Base-by-base conservation (phyloP, 2,113 vertebrate species). In the Rhinichthys klamathensis region DNA sequence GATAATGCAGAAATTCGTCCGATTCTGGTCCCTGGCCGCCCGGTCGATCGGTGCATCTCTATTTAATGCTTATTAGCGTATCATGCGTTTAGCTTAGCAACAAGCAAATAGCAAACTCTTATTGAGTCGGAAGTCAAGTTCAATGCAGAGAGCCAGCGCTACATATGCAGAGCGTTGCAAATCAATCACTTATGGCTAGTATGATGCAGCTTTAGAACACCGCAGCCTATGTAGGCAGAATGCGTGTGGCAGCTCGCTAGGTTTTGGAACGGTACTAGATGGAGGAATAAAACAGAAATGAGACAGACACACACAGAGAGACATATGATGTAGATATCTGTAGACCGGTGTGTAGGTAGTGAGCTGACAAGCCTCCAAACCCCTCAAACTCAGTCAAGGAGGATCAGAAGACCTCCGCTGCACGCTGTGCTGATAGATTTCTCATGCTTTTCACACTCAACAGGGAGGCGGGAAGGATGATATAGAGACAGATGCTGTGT, bases 391-490 rank as follows among this genome's bases (percentile, higher is more conserved):
- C 80, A 78, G 61, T 87, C 84, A 86, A 74, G 73, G 86, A 81
- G 80, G 79, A 82, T 80, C 73, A 82, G 85, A 89, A 60, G 60
- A 81, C 60, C 76, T 67, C 44, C 84, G 25, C 18, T 51, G 61
- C 65, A 80, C 84, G 70, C 80, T 78, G 60, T 21, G 61, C 73
- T 25, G 82, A 72, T 82, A 41, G 75, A 58, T 83, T 86, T 88
- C 61, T 86, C 87, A 83, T 65, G 74, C 74, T 83, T 88, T 78
- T 88, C 80, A 80, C 87, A 88, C 87, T 88, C 87, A 88, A 88
- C 87, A 88, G 87, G 85, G 67, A 76, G 85, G 76, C 58, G 85
- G 85, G 69, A 83, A 74, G 25, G 87, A 84, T 63, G 87, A 86
- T 86, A 84, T 83, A 27, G 82, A 82, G 72, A 84, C 87, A 88